phyloP scores from a whole-genome alignment of 2,797 vertebrate genomes.

The Epinephelus malabaricus region DNA sequence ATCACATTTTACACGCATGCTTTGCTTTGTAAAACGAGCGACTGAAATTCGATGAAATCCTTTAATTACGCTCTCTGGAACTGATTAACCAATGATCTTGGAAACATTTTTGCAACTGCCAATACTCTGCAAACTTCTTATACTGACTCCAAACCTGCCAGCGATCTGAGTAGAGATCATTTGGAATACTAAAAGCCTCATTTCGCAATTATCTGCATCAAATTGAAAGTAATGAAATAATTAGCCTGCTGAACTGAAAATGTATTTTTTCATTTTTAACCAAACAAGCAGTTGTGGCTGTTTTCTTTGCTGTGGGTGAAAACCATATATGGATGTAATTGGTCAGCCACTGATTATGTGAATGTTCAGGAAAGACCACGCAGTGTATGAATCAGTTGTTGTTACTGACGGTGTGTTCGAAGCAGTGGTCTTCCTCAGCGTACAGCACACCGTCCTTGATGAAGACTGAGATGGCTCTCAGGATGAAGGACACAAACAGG shows the following conservation, averaged over 20 bases:
- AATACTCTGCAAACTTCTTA: slow-evolving; percentile 16
- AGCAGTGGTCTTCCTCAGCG: slow-evolving; percentile 94
- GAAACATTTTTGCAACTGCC: not conserved
- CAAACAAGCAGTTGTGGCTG: not conserved
- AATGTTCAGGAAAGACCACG: not conserved
- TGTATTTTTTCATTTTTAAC: slow-evolving; percentile 4
- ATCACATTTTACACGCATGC: slow-evolving; percentile 25
- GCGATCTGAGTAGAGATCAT: slow-evolving; percentile 10
- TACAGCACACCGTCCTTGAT: slow-evolving; percentile 98
- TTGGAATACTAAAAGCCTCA: slow-evolving; percentile 27
- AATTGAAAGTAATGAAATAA: slow-evolving; percentile 30
- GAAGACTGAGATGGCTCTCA: slow-evolving; percentile 97
- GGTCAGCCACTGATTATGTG: not conserved
- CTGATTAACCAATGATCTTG: slow-evolving; percentile 19
- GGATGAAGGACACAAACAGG: slow-evolving; percentile 97
- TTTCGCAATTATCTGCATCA: slow-evolving; percentile 32
- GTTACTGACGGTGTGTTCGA: slow-evolving; percentile 81
- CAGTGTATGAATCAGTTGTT: not conserved
- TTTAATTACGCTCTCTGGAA: slow-evolving; percentile 27
- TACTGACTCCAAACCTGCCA: slow-evolving; percentile 23
- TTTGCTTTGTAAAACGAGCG: slow-evolving; percentile 20
- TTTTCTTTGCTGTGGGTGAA: slow-evolving; percentile 8
- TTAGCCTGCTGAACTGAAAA: slow-evolving; percentile 26
- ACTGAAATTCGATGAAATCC: not conserved
- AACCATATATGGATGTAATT: not conserved